Percentiles rank a stretch among this genome's conserved stretches.
Evolutionary conservation across 2,888 invertebrate genomes (phyloP).

Genomic region (Lithophane ornitopus): DNA sequence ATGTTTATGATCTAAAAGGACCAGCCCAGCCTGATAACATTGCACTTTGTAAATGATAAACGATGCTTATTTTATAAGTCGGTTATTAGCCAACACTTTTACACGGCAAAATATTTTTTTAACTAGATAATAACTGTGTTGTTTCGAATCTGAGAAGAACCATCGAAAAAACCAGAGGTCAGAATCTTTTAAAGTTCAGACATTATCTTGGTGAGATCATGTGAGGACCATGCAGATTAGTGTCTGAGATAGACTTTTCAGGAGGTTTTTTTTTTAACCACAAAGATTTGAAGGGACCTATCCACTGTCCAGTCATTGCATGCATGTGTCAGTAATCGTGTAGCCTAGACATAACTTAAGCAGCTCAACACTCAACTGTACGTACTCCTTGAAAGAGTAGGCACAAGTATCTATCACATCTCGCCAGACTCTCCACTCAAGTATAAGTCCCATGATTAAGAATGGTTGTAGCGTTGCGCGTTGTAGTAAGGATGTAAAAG

Average conservation of each 20-base stretch:
- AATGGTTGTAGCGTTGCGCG: too few relatives aligned
- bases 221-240: too few relatives aligned
- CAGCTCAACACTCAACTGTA: neutral
- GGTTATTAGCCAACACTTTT: too few relatives aligned
- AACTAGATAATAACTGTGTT: too few relatives aligned
- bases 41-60: neutral
- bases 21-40: neutral
- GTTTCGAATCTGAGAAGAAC: neutral
- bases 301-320: neutral
- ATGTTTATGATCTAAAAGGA: slow-evolving; percentile 5
- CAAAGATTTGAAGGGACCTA: neutral
- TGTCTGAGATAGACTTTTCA: too few relatives aligned
- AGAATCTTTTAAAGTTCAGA: too few relatives aligned
- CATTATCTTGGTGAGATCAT: too few relatives aligned
- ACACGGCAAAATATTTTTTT: too few relatives aligned
- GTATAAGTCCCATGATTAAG: neutral
- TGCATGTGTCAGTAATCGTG: neutral
- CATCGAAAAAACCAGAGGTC: neutral
- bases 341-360: neutral
- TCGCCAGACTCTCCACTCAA: neutral
- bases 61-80: too few relatives aligned
- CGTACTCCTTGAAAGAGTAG: neutral
- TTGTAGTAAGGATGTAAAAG: too few relatives aligned
- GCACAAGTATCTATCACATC: neutral
- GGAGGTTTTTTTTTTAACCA: too few relatives aligned